Evolutionary conservation across 23 tunicate species (phyloP).

Genomic region (Clavelina lepadiformis): DNA sequence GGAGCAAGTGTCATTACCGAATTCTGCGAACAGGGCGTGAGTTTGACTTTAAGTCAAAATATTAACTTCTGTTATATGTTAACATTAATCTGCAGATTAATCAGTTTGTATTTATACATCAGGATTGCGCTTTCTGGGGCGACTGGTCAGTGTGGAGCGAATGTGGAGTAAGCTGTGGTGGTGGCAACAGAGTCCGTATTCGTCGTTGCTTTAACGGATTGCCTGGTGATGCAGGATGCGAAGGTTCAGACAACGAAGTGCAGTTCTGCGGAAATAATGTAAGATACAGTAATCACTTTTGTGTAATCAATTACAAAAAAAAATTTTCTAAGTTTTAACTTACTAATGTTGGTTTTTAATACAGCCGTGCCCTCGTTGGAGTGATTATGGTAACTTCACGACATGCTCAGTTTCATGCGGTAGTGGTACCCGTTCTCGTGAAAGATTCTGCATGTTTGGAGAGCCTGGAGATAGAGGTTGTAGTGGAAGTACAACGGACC

Average conservation of each 20-base stretch:
- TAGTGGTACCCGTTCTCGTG: constrained; percentile 21
- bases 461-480: constrained; percentile 59
- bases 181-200: constrained; percentile 11
- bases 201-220: constrained; percentile 44
- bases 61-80: no score
- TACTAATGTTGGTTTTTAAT: no score
- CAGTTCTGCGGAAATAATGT: constrained; percentile 41
- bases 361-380: constrained; percentile 50
- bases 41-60: no score
- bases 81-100: background rate
- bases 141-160: constrained; percentile 65
- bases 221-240: constrained; percentile 43
- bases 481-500: constrained; percentile 9
- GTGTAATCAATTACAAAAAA: no score
- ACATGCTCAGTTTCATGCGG: constrained; percentile 44
- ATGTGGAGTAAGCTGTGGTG: constrained; percentile 50
- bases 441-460: constrained; percentile 38
- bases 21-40: constrained; percentile 53
- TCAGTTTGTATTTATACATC: background rate
- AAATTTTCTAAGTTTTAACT: no score
- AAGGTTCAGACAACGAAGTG: constrained; percentile 29
- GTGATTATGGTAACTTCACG: constrained; percentile 23
- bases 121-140: constrained; percentile 45
- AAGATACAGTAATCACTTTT: no score
- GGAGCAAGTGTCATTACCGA: constrained; percentile 31